These are phyloP conservation scores for Meteorus sp. DNA, from an alignment of 1,140 invertebrate genomes.

Conservation along the genomic window DNA sequence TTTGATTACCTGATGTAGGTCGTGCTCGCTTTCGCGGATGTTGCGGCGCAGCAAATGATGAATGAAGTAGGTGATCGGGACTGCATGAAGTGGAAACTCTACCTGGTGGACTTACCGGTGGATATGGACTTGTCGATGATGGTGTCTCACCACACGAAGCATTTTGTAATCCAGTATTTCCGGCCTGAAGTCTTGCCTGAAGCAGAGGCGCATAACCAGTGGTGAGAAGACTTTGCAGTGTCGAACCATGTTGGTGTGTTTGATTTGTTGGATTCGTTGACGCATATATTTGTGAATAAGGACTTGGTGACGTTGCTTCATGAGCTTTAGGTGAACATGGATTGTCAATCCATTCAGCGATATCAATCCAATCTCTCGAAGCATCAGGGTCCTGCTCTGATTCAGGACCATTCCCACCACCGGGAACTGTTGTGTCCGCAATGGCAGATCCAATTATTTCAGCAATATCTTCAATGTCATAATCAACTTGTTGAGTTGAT, in stretches of 20 bases:
- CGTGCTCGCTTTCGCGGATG: slow-evolving; percentile 51
- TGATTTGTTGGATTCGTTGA: slow-evolving; percentile 41
- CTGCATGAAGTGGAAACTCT: slow-evolving; percentile 60
- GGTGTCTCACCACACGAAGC: slow-evolving; percentile 55
- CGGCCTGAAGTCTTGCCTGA: slow-evolving; percentile 59
- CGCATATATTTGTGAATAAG: slow-evolving; percentile 48
- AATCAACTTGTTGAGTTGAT: slow-evolving; percentile 64
- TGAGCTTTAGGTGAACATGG: slow-evolving; percentile 69
- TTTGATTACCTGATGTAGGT: slow-evolving; percentile 43
- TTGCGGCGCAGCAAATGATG: slow-evolving; percentile 51
- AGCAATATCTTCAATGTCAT: slow-evolving; percentile 84
- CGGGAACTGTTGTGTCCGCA: slow-evolving; percentile 79
- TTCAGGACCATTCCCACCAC: slow-evolving; percentile 64
- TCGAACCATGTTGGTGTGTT: slow-evolving; percentile 49
- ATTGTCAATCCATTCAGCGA: slow-evolving; percentile 81
- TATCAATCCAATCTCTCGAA: slow-evolving; percentile 77
- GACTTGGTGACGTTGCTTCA: slow-evolving; percentile 49
- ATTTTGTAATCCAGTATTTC: slow-evolving; percentile 45
- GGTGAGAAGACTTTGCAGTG: slow-evolving; percentile 75
- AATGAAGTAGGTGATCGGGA: slow-evolving; percentile 51
- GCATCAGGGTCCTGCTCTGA: slow-evolving; percentile 61
- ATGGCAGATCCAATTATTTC: slow-evolving; percentile 88
- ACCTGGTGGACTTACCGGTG: slow-evolving; percentile 59
- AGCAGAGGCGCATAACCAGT: slow-evolving; percentile 77
- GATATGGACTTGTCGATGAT: slow-evolving; percentile 58